These are phyloP conservation scores for Noctua comes DNA, from an alignment of 2,888 invertebrate species.

Conservation along the genomic window DNA sequence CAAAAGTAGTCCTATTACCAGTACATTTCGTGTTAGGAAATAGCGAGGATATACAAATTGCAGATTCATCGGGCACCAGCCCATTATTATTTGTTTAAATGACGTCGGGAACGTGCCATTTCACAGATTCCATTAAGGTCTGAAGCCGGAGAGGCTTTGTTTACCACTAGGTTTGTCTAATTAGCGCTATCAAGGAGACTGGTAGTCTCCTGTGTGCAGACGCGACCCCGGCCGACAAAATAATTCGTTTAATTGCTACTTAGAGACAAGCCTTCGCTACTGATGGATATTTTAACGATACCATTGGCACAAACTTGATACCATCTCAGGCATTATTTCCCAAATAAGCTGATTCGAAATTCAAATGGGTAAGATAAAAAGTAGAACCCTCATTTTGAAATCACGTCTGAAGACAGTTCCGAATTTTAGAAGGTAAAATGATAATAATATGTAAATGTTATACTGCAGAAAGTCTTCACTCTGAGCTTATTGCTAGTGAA, in stretches of 20 bases:
- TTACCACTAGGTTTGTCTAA: slow-evolving; percentile 76
- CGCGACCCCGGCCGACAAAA: slow-evolving; percentile 65
- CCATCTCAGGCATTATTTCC: slow-evolving; percentile 19
- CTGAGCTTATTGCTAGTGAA: slow-evolving; percentile 19
- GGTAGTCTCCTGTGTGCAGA: slow-evolving; percentile 65
- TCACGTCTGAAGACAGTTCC: slow-evolving; percentile 21
- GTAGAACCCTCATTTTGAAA: slow-evolving; percentile 35
- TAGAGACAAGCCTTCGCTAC: slow-evolving; percentile 58
- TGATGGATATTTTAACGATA: slow-evolving; percentile 63
- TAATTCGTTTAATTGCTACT: slow-evolving; percentile 75
- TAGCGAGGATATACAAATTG: slow-evolving; percentile 37
- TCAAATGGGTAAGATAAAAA: slow-evolving; percentile 52
- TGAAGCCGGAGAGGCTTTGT: slow-evolving; percentile 71
- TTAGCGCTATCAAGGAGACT: slow-evolving; percentile 77
- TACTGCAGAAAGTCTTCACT: slow-evolving; percentile 25
- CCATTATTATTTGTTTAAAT: slow-evolving; percentile 66
- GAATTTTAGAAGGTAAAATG: slow-evolving; percentile 33
- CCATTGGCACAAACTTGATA: slow-evolving; percentile 40
- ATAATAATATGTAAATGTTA: slow-evolving; percentile 44
- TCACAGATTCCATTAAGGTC: slow-evolving; percentile 70
- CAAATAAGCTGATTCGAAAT: slow-evolving; percentile 43
- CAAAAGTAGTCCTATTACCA: slow-evolving; percentile 20
- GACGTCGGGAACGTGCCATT: slow-evolving; percentile 68
- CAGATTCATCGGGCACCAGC: slow-evolving; percentile 64
- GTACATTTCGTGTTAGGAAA: slow-evolving; percentile 27